These are phyloP conservation scores for Enoplosus armatus DNA, from an alignment of 2,797 vertebrate species.

Conservation along the genomic window DNA sequence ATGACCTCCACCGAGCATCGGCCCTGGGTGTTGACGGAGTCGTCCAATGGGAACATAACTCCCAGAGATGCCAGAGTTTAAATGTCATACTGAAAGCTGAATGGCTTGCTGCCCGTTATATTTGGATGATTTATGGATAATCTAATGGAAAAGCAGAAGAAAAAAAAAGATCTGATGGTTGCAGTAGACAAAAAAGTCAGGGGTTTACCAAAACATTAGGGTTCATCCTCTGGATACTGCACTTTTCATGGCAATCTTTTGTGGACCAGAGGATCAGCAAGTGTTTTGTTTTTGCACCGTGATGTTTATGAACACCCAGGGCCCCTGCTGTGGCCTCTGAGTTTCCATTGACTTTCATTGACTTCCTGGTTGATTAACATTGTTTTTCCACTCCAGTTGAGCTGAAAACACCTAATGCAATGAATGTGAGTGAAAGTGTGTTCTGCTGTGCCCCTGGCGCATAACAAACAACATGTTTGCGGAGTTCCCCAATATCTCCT, in stretches of 20 bases:
- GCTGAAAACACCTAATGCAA: conserved; percentile 19
- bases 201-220: not conserved
- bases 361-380: conserved; percentile 30
- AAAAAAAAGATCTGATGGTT: no score
- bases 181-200: not conserved
- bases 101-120: not conserved
- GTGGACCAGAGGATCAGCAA: not conserved
- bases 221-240: not conserved
- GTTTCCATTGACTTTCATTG: conserved; percentile 19
- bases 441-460: not conserved
- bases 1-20: not conserved
- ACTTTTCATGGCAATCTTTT: not conserved
- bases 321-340: conserved; percentile 7
- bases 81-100: not conserved
- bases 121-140: not conserved
- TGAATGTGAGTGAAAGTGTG: conserved; percentile 4
- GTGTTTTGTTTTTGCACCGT: not conserved
- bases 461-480: conserved; percentile 2
- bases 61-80: not conserved
- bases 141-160: not conserved
- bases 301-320: not conserved
- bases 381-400: conserved; percentile 30
- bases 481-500: not conserved
- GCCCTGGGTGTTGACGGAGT: no score
- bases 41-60: not conserved